Evolutionary conservation across 37 sponge, comb jelly and placozoan genomes (phyloP).

Genomic region (Chondrilla cf. caribensis): DNA sequence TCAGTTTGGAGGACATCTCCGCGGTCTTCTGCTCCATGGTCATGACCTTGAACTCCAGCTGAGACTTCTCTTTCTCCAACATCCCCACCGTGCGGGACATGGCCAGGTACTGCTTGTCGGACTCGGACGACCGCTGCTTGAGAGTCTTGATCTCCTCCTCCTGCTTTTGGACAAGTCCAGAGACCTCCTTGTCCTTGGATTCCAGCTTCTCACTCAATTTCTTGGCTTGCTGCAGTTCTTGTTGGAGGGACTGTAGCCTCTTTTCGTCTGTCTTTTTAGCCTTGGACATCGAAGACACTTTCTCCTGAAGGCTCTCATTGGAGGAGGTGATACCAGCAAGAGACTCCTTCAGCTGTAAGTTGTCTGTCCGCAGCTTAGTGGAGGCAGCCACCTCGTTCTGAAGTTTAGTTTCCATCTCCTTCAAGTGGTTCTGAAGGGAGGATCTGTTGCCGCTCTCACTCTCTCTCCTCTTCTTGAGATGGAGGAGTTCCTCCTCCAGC

Average conservation of each 20-base stretch:
- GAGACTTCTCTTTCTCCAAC: slow-evolving; percentile 27
- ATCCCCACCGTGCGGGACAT: slow-evolving; percentile 8
- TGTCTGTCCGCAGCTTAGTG: background rate
- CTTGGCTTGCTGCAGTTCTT: slow-evolving; percentile 22
- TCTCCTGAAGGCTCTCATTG: slow-evolving; percentile 29
- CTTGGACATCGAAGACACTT: background rate
- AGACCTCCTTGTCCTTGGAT: slow-evolving; percentile 29
- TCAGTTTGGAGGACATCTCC: slow-evolving; percentile 13
- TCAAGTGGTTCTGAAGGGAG: slow-evolving; percentile 9
- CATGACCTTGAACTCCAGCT: slow-evolving; percentile 30
- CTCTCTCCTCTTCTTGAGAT: background rate
- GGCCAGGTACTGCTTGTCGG: slow-evolving; percentile 21
- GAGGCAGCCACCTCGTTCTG: background rate
- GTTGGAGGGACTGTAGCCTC: slow-evolving; percentile 20
- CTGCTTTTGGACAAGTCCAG: background rate
- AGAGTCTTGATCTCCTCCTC: background rate
- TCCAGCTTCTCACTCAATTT: slow-evolving; percentile 27
- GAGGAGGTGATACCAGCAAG: background rate
- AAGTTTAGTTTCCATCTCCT: slow-evolving; percentile 1
- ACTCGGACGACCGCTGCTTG: background rate
- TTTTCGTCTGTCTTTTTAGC: background rate
- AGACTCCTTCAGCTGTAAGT: slow-evolving; percentile 29
- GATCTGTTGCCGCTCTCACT: background rate
- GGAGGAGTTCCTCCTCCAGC: background rate
- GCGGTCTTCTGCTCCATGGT: slow-evolving; percentile 32